Percentiles rank a stretch among this genome's conserved stretches.
Conservation (phyloP, 2,797 vertebrate genomes). For the Sebastes nivosus region DNA sequence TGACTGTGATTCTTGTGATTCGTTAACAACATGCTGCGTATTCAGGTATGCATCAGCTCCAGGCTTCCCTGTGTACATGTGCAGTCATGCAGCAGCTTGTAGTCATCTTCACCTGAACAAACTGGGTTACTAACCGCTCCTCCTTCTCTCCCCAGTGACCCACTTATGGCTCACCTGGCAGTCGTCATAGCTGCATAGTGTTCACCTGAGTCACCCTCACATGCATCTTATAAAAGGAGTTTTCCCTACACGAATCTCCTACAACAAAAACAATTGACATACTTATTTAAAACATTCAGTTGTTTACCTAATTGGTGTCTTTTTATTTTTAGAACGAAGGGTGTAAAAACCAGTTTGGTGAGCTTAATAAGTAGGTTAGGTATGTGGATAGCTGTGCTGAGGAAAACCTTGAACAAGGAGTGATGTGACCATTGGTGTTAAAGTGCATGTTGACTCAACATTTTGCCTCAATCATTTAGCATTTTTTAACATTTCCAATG, state of each 20-base stretch:
- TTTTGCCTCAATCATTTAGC: no score
- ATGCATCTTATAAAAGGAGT: not conserved
- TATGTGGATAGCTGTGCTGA: not conserved
- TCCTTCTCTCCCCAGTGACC: conserved; percentile 30
- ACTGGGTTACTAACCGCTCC: not conserved
- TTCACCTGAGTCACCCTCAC: conserved; percentile 8
- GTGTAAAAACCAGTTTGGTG: conserved; percentile 21
- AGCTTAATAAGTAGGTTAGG: not conserved
- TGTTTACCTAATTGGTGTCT: not conserved
- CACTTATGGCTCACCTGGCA: not conserved
- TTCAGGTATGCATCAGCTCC: conserved; percentile 2
- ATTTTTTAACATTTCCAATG: not conserved
- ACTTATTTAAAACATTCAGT: not conserved
- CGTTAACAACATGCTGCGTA: not conserved
- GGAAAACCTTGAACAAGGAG: not conserved
- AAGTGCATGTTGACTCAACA: not conserved
- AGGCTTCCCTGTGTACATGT: conserved; percentile 23
- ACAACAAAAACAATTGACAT: not conserved
- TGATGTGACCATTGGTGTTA: not conserved
- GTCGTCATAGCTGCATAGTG: conserved; percentile 15
- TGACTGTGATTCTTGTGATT: not conserved
- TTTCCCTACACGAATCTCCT: not conserved
- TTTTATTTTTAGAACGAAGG: not conserved
- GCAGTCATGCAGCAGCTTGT: not conserved
- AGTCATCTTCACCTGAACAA: conserved; percentile 25